phyloP scores from a whole-genome alignment of 2,888 invertebrate species.

The Synanthedon tipuliformis region DNA sequence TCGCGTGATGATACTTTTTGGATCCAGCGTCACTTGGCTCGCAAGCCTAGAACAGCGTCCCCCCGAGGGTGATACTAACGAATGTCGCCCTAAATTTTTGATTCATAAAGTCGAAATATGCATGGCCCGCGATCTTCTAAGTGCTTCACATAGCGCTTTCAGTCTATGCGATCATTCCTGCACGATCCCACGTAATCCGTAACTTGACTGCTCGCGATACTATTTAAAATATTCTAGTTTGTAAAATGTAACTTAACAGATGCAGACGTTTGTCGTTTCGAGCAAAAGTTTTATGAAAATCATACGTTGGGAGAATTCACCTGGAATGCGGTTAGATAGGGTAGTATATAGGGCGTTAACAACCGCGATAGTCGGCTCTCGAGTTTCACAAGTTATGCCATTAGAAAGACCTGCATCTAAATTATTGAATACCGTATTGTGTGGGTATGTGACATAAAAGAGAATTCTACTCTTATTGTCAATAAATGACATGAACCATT shows the following conservation, averaged over 20 bases:
- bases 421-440: too few relatives aligned
- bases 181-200: conserved; percentile 50
- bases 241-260: neutral
- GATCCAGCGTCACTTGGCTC: conserved; percentile 25
- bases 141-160: conserved; percentile 34
- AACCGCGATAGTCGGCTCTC: conserved; percentile 4
- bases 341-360: conserved; percentile 42
- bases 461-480: too few relatives aligned
- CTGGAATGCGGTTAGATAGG: conserved; percentile 50
- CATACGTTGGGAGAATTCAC: conserved; percentile 33
- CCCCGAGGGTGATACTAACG: conserved; percentile 55
- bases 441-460: too few relatives aligned
- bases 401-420: too few relatives aligned
- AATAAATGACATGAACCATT: too few relatives aligned
- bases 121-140: conserved; percentile 30
- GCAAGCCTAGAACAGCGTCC: conserved; percentile 55
- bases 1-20: neutral
- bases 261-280: neutral
- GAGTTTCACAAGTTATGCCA: too few relatives aligned
- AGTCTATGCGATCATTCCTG: conserved; percentile 35
- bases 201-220: conserved; percentile 23
- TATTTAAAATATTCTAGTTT: neutral
- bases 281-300: neutral
- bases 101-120: conserved; percentile 58
- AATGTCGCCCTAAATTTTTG: conserved; percentile 64